A percentile compares a stretch with the other conserved stretches of the same genome.
Conservation (phyloP, 1,140 invertebrate genomes). For the Chrysopa pallens region DNA sequence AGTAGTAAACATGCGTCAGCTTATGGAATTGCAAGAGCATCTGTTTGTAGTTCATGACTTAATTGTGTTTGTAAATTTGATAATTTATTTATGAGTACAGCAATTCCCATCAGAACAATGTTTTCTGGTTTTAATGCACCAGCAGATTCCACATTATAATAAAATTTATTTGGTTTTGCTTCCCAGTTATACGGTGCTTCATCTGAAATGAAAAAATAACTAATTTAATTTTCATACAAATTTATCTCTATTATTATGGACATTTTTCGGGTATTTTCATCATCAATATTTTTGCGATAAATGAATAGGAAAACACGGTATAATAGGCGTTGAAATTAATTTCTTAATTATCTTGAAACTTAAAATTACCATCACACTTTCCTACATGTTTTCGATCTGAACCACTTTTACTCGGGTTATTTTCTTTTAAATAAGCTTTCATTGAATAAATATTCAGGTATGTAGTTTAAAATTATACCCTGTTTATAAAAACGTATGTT, state of each 20-base stretch:
- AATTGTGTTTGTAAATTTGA: conserved; percentile 87
- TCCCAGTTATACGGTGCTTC: conserved; percentile 88
- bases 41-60: conserved; percentile 70
- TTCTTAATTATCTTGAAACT: no score
- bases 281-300: no score
- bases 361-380: no score
- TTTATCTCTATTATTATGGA: neutral
- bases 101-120: conserved; percentile 89
- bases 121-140: conserved; percentile 91
- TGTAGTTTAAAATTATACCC: no score
- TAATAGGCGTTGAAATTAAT: no score
- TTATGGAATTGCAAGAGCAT: conserved; percentile 50
- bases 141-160: conserved; percentile 88
- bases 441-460: no score
- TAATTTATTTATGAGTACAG: conserved; percentile 87
- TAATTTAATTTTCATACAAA: conserved; percentile 3
- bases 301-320: no score
- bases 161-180: conserved; percentile 94
- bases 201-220: conserved; percentile 25
- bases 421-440: no score
- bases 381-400: no score
- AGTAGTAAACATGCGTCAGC: no score
- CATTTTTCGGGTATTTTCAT: neutral
- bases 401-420: no score
- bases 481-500: no score